Percentiles rank a stretch among this genome's conserved stretches.
Evolutionary conservation across 2,113 vertebrate species (phyloP).

Genomic region (Limanda limanda): DNA sequence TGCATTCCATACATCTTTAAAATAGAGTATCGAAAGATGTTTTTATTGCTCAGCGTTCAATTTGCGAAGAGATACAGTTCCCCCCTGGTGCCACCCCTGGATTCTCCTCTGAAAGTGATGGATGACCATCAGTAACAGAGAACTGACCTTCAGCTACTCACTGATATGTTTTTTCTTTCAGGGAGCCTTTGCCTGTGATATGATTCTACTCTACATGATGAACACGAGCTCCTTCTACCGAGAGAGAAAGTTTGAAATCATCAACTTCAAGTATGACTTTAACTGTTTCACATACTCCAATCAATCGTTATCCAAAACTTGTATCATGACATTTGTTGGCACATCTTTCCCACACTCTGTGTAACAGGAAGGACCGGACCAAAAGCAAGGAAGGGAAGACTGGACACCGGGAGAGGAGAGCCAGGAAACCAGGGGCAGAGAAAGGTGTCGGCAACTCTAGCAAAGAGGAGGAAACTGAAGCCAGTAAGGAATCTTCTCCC

Average conservation of each 20-base stretch:
- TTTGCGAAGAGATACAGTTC: too few species aligned
- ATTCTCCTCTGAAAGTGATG: background rate
- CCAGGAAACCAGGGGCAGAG: conserved; percentile 58
- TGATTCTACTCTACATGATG: conserved; percentile 95
- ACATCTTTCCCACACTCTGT: background rate
- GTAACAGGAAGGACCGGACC: conserved; percentile 59
- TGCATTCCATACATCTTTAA: too few species aligned
- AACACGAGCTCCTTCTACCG: conserved; percentile 93
- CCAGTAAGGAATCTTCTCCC: background rate
- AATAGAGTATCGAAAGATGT: too few species aligned
- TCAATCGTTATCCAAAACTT: background rate
- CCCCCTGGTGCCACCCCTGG: too few species aligned
- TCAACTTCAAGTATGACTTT: conserved; percentile 88
- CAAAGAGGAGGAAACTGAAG: conserved; percentile 34
- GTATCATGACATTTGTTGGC: background rate
- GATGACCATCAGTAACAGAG: conserved; percentile 3
- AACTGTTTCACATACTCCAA: background rate
- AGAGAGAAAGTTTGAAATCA: conserved; percentile 94
- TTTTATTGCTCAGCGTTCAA: too few species aligned
- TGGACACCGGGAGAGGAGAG: conserved; percentile 54
- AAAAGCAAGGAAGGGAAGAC: conserved; percentile 62
- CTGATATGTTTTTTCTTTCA: conserved; percentile 65
- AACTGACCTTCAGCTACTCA: background rate
- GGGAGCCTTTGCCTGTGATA: conserved; percentile 94
- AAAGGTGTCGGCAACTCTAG: conserved; percentile 45